Conservation (phyloP, 2,888 invertebrate genomes). For the Prosapia bicincta region DNA sequence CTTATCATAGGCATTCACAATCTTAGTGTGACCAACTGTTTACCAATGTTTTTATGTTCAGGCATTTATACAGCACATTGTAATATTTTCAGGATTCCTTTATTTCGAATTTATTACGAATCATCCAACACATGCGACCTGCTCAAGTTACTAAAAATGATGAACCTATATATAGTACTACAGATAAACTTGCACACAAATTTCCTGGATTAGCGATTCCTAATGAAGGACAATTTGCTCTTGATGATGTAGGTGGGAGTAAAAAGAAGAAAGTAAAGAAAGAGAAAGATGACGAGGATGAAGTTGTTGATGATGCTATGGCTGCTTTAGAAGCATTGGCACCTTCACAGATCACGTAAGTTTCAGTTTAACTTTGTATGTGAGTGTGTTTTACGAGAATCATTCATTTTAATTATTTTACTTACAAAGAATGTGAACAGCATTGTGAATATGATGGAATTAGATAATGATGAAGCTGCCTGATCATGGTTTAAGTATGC, state of each 20-base stretch:
- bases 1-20: no score
- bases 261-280: conserved; percentile 39
- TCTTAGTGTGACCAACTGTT: no score
- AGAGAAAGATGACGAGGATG: conserved; percentile 42
- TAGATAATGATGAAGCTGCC: no score
- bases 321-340: conserved; percentile 81
- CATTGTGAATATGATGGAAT: no score
- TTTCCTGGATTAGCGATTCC: conserved; percentile 81
- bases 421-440: no score
- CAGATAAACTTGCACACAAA: conserved; percentile 60
- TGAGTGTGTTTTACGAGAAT: no score
- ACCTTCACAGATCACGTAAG: conserved; percentile 52
- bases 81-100: conserved; percentile 82
- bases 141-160: conserved; percentile 41
- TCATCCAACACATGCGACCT: conserved; percentile 90
- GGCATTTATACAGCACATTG: no score
- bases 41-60: no score
- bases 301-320: conserved; percentile 76
- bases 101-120: conserved; percentile 84
- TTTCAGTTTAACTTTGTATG: no score
- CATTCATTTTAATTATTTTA: no score
- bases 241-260: conserved; percentile 17
- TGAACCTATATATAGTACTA: conserved; percentile 26
- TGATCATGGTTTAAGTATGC: no score
- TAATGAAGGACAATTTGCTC: conserved; percentile 55